A percentile compares a stretch with the other conserved stretches of the same genome.
phyloP scores from a whole-genome alignment of 2,113 vertebrate species.

The Lampris incognitus region DNA sequence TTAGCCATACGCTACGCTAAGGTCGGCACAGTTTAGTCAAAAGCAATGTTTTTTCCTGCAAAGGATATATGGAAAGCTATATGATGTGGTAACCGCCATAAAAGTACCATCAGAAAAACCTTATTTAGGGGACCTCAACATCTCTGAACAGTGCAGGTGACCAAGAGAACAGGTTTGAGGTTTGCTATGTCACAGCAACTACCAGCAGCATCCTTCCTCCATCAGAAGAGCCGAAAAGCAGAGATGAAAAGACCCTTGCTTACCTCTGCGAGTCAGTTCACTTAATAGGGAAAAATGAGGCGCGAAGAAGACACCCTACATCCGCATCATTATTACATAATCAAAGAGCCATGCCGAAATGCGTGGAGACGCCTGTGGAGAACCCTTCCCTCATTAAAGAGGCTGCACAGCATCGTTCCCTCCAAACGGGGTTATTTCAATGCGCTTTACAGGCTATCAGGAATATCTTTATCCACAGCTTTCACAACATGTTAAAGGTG shows the following conservation, averaged over 20 bases:
- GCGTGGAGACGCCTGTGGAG: slow-evolving; percentile 51
- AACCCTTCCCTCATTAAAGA: slow-evolving; percentile 55
- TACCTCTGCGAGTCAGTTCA: slow-evolving; percentile 42
- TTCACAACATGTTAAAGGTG: slow-evolving; percentile 21
- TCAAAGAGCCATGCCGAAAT: slow-evolving; percentile 49
- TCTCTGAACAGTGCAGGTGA: slow-evolving; percentile 28
- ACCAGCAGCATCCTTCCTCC: not conserved
- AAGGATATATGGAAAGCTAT: slow-evolving; percentile 23
- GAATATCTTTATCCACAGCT: slow-evolving; percentile 37
- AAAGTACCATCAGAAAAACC: slow-evolving; percentile 18
- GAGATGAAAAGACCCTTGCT: slow-evolving; percentile 36
- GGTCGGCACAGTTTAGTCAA: slow-evolving; percentile 13
- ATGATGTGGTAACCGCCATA: slow-evolving; percentile 20
- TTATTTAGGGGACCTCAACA: slow-evolving; percentile 30
- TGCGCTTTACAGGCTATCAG: slow-evolving; percentile 39
- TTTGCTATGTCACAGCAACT: slow-evolving; percentile 7
- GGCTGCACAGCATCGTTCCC: slow-evolving; percentile 30
- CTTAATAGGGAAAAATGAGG: slow-evolving; percentile 53
- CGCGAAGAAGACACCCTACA: slow-evolving; percentile 35
- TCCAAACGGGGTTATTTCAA: slow-evolving; percentile 60
- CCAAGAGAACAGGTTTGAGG: not conserved
- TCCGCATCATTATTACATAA: slow-evolving; percentile 59
- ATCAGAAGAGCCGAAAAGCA: slow-evolving; percentile 13
- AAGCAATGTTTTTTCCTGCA: slow-evolving; percentile 11
- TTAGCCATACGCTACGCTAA: not conserved